Evolutionary conservation across 2,888 invertebrate species (phyloP).

Genomic region (Acholoe squamosa): DNA sequence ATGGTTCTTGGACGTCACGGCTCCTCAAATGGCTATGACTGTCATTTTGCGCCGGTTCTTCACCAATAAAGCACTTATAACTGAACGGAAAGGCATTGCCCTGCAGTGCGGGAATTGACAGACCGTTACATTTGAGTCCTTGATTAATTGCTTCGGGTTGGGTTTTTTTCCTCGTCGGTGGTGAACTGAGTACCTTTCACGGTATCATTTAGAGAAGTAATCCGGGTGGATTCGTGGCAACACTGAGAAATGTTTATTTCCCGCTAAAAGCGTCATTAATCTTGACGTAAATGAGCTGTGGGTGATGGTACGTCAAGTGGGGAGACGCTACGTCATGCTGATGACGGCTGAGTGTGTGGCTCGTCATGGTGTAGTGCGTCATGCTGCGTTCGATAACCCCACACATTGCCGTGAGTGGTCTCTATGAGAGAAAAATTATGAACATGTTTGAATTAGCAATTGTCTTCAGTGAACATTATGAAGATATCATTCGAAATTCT

Average conservation of each 20-base stretch:
- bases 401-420: too few relatives aligned
- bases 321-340: neutral
- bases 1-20: neutral
- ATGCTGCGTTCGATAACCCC: too few relatives aligned
- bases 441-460: too few relatives aligned
- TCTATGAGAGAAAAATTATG: too few relatives aligned
- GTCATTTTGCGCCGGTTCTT: neutral
- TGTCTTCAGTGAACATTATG: too few relatives aligned
- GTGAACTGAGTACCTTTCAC: constrained; percentile 2
- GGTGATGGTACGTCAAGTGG: neutral
- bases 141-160: neutral
- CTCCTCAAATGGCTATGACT: neutral
- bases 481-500: too few relatives aligned
- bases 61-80: neutral
- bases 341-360: neutral
- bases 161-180: neutral
- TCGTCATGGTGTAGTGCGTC: too few relatives aligned
- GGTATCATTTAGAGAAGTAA: constrained; percentile 45
- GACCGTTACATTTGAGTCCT: neutral
- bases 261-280: constrained; percentile 47
- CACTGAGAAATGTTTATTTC: constrained; percentile 22
- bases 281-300: neutral
- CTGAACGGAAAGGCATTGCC: neutral
- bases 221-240: constrained; percentile 17
- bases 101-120: neutral